Evolutionary conservation across 2,113 vertebrate genomes (phyloP), one percentile per base, ranked within the genome.

Genomic region (Bostrychus sinensis): DNA sequence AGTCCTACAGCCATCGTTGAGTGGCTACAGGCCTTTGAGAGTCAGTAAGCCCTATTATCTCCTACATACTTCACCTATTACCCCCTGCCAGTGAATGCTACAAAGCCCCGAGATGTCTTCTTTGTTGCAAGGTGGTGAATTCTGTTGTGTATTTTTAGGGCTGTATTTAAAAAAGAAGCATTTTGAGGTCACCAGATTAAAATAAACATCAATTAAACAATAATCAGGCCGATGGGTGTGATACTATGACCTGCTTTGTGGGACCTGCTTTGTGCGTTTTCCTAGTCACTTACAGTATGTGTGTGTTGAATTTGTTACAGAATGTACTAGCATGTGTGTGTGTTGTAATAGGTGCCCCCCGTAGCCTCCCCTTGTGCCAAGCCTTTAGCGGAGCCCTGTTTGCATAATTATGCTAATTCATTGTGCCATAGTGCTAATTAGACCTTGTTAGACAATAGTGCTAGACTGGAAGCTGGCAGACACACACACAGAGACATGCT

Each of bases 371-470:
- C 85, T 89, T 82, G 76, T 86, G 75, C 86, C 81, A 88, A 81
- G 81, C 83, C 87, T 87, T 84, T 80, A 89, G 75, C 61, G 50
- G 66, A 80, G 74, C 81, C 76, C 79, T 90, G 88, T 91, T 91
- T 89, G 90, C 83, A 87, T 89, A 91, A 91, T 92, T 92, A 92
- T 92, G 90, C 86, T 90, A 91, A 93, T 92, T 92, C 77, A 81
- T 84, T 75, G 66, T 88, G 83, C 82, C 86, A 81, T 83, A 83
- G 82, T 89, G 87, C 86, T 91, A 92, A 92, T 92, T 92, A 91
- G 86, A 87, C 84, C 89, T 86, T 81, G 82, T 89, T 86, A 88
- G 88, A 92, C 89, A 92, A 91, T 90, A 77, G 87, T 56, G 77
- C 76, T 83, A 86, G 82, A 84, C 83, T 77, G 74, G 70, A 80